Evolutionary conservation across 2,888 invertebrate genomes (phyloP).

Genomic region (Lucinisca nassula): DNA sequence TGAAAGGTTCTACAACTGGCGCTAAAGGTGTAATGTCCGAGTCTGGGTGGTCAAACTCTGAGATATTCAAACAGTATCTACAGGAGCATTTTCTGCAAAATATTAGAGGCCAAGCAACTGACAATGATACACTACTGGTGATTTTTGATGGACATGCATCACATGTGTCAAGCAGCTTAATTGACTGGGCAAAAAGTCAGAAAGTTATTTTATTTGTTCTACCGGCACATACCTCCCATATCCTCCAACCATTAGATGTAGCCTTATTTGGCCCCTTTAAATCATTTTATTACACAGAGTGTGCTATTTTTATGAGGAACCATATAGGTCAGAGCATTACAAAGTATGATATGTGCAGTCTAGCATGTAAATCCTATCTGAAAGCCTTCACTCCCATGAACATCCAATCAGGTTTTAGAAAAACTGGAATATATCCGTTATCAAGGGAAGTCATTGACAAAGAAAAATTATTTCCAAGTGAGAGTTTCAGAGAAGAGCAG

Average conservation of each 20-base stretch:
- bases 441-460: not conserved
- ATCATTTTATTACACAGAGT: constrained; percentile 17
- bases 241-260: constrained; percentile 34
- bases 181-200: constrained; percentile 27
- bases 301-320: not conserved
- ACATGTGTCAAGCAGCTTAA: constrained; percentile 20
- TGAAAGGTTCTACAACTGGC: constrained; percentile 25
- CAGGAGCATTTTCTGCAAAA: constrained; percentile 1
- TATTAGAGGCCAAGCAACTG: not conserved
- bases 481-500: not conserved
- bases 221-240: too few species aligned
- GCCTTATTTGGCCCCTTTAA: constrained; percentile 38
- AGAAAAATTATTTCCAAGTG: not conserved
- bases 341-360: constrained; percentile 29
- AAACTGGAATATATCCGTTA: constrained; percentile 37
- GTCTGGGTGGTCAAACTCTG: constrained; percentile 34
- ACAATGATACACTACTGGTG: constrained; percentile 7
- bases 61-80: constrained; percentile 21
- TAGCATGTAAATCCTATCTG: constrained; percentile 10
- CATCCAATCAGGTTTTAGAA: constrained; percentile 19
- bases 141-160: constrained; percentile 39
- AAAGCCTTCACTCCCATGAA: constrained; percentile 15
- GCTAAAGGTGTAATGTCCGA: constrained; percentile 25
- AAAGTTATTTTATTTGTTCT: constrained; percentile 19
- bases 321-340: constrained; percentile 28